These are phyloP conservation scores for Apocrypta bakeri DNA, from an alignment of 1,140 invertebrate genomes.

Conservation along the genomic window DNA sequence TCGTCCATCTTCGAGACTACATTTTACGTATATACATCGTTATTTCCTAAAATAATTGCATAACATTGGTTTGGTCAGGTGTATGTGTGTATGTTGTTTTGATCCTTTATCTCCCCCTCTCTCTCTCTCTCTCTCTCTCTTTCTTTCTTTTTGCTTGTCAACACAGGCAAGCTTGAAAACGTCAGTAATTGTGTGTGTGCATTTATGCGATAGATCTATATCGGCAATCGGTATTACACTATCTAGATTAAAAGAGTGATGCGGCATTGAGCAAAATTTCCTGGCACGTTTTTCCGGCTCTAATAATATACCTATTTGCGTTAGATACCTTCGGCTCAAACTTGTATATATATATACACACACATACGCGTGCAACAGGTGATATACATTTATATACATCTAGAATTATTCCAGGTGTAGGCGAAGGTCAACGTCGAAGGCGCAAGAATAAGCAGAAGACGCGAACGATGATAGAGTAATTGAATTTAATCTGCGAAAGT, in stretches of 20 bases:
- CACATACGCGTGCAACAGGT: background rate
- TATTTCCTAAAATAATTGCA: too few species aligned
- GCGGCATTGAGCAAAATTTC: constrained; percentile 19
- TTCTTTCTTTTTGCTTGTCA: too few species aligned
- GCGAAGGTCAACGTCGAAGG: background rate
- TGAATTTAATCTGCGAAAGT: constrained; percentile 48
- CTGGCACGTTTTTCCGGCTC: constrained; percentile 22
- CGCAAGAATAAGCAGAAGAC: background rate
- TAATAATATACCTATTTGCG: constrained; percentile 26
- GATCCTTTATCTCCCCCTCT: too few species aligned
- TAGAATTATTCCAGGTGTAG: background rate
- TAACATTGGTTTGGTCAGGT: too few species aligned
- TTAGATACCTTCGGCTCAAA: background rate
- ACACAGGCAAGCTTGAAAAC: too few species aligned
- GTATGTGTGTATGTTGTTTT: too few species aligned
- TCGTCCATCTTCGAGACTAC: background rate
- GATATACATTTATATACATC: background rate
- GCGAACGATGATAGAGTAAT: background rate
- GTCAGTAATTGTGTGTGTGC: too few species aligned
- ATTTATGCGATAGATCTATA: too few species aligned
- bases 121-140: too few species aligned
- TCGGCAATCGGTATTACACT: background rate
- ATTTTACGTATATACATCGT: too few species aligned
- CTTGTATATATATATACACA: background rate
- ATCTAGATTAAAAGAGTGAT: too few species aligned